Base-by-base conservation (phyloP, 2,113 vertebrate genomes). In the Plestiodon gilberti region DNA sequence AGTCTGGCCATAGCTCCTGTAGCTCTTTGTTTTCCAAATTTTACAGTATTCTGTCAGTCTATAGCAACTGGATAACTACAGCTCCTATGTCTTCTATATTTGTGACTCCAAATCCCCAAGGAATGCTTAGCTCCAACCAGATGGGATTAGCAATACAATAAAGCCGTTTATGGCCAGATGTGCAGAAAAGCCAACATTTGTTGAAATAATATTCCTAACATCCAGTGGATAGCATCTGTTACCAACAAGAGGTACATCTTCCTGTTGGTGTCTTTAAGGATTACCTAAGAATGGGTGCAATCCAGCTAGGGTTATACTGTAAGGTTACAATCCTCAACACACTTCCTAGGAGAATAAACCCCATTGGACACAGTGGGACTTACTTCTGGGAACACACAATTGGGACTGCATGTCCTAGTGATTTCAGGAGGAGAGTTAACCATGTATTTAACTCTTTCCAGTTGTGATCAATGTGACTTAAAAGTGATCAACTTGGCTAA, bases 171-270 rank as follows among this genome's bases (percentile, higher is more conserved):
- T 40, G 80, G 17, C 57, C n/a, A 73, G 70, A 57, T 33, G 74
- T 87, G 64, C 88, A 73, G 65, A 88, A 65, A 6, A 81, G 65
- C 69, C 90, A 88, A 88, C 78, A 82, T 91, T 93, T 86, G 13
- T 90, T 90, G 70, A 43, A 94, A 93, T 87, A 93, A 90, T 89
- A 88, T 93, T 90, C 92, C 33, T 30, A 48, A 67, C 90, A 90
- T 82, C 88, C 28, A 85, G 83, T 64, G 40, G 88, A 43, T 71
- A 73, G 61, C 64, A 79, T 76, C 73, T 74, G 78, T 89, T 83
- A 86, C 59, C 81, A 59, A 62, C 71, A 79, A 90, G 38, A 89
- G 4, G 38, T 92, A 79, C 61, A 64, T 25, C 75, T 92, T 80
- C 74, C 78, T 6, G 0, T 30, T 10, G 38, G 81, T 89, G 83